Percentiles rank a stretch among this genome's conserved stretches.
These are phyloP conservation scores for Tiaroga cobitis DNA, from an alignment of 2,797 vertebrate genomes.

Conservation along the genomic window DNA sequence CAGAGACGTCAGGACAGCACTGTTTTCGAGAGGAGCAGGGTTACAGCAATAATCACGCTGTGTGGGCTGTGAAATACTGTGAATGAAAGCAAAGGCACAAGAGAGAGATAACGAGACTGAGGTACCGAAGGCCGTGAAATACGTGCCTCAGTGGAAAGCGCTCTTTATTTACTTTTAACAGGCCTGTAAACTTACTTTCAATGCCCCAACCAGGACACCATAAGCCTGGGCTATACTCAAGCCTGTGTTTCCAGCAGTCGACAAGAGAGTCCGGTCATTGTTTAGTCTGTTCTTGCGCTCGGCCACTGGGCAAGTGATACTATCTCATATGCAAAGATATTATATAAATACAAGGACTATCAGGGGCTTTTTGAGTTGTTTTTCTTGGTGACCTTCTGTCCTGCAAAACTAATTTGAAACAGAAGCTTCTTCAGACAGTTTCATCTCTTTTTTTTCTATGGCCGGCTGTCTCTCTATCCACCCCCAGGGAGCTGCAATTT, in stretches of 20 bases:
- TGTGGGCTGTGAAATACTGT: slow-evolving; percentile 42
- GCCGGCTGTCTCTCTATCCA: slow-evolving; percentile 60
- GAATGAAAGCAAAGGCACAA: slow-evolving; percentile 1
- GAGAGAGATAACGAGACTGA: slow-evolving; percentile 13
- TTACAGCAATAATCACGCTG: slow-evolving; percentile 33
- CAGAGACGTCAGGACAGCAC: slow-evolving; percentile 27
- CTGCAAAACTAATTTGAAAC: slow-evolving; percentile 73
- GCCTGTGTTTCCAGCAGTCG: neutral
- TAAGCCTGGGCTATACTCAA: slow-evolving; percentile 4
- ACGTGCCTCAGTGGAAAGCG: slow-evolving; percentile 63
- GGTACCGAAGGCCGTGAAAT: slow-evolving; percentile 66
- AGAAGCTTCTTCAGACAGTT: slow-evolving; percentile 73
- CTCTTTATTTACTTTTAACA: slow-evolving; percentile 71
- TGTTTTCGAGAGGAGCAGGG: slow-evolving; percentile 38
- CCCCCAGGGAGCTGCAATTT: slow-evolving; percentile 76
- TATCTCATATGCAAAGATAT: slow-evolving; percentile 14
- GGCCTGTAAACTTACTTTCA: slow-evolving; percentile 69
- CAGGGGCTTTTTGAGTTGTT: slow-evolving; percentile 20
- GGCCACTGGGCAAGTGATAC: slow-evolving; percentile 2
- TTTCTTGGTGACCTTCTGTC: slow-evolving; percentile 70
- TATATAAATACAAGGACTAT: slow-evolving; percentile 13
- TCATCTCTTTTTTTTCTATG: slow-evolving; percentile 67
- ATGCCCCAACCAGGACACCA: slow-evolving; percentile 38
- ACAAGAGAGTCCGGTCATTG: slow-evolving; percentile 63
- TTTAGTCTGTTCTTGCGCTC: slow-evolving; percentile 43